A percentile compares a stretch with the other conserved stretches of the same genome.
Conservation (phyloP, 2,888 invertebrate species). For the Drymonia ruficornis region DNA sequence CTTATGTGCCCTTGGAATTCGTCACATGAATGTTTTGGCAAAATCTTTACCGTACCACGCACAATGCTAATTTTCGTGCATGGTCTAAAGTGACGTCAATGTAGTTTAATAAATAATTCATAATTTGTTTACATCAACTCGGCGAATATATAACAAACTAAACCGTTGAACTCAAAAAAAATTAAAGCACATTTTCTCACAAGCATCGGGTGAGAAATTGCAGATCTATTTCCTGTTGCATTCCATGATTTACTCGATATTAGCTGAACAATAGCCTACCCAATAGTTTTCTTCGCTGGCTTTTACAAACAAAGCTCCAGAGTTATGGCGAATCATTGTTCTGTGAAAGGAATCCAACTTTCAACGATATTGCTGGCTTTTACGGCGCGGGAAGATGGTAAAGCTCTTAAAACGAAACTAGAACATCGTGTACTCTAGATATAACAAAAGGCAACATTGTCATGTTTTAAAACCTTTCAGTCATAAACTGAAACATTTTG, state of each 20-base stretch:
- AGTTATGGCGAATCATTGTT: conserved; percentile 30
- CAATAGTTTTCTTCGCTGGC: conserved; percentile 15
- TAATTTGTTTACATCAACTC: conserved; percentile 3
- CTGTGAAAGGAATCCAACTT: conserved; percentile 17
- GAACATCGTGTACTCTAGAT: conserved; percentile 20
- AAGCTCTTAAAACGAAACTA: conserved; percentile 25
- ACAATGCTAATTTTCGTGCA: too few species aligned
- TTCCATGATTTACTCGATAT: conserved; percentile 12
- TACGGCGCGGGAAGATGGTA: conserved; percentile 13
- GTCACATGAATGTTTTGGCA: background rate
- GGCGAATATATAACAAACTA: too few species aligned
- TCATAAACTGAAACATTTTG: conserved; percentile 3
- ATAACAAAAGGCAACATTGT: conserved; percentile 20
- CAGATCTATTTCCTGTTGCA: conserved; percentile 10
- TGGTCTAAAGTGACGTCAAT: too few species aligned
- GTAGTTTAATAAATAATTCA: too few species aligned
- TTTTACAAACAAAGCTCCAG: conserved; percentile 20
- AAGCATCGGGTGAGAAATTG: conserved; percentile 1
- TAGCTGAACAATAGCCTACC: conserved; percentile 10
- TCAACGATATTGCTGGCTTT: conserved; percentile 22
- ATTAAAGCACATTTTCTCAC: background rate
- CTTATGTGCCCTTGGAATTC: conserved; percentile 7
- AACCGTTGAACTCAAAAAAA: background rate
- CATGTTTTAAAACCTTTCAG: conserved; percentile 4
- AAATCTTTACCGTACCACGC: too few species aligned